Evolutionary conservation across 53 echinoderm and acorn worm genomes (phyloP), one percentile per base, ranked within the genome.

Genomic region (Paracentrotus lividus): DNA sequence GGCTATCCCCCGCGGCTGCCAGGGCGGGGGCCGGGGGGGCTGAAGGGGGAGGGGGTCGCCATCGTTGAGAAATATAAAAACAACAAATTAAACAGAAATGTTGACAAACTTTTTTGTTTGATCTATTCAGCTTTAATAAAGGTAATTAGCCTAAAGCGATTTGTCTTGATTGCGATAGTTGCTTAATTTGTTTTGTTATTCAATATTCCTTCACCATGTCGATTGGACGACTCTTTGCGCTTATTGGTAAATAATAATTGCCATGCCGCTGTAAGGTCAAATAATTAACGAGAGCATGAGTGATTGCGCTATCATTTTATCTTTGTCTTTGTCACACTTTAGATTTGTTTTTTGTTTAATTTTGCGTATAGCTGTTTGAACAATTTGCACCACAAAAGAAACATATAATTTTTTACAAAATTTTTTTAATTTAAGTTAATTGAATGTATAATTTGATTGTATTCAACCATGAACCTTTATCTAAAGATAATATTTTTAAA

Each of bases 111-210:
- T 72, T 13, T 72, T 40, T 72, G 38, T 32, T 72, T 72, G 72
- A 72, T 72, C 18, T 36, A 40, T n/a, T 72, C 72, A 38, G 13
- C n/a, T n/a, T 40, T 72, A 72, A 72, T 72, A 40, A 72, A 38
- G 72, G 18, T 72, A n/a, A 72, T 72, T 10, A 8, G 36, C 40
- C 72, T 18, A 40, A 6, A 72, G 72, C 27, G 15, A 72, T 38
- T 6, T 18, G 21, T 40, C 3, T 67, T 72, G 72, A 72, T 72
- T 72, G 72, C n/a, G 72, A 72, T 29, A 72, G 40, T 9, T 72
- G 18, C 40, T 36, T 72, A 72, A 72, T 72, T 72, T 72, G 72
- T 18, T 72, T 72, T 72, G 36, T 72, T 72, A 72, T 72, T 72
- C 72, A 72, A 72, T 72, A 18, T 20, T 20, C 0, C 18, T 57